phyloP scores from a whole-genome alignment of 2,113 vertebrate genomes.

The Emydocephalus ijimae region DNA sequence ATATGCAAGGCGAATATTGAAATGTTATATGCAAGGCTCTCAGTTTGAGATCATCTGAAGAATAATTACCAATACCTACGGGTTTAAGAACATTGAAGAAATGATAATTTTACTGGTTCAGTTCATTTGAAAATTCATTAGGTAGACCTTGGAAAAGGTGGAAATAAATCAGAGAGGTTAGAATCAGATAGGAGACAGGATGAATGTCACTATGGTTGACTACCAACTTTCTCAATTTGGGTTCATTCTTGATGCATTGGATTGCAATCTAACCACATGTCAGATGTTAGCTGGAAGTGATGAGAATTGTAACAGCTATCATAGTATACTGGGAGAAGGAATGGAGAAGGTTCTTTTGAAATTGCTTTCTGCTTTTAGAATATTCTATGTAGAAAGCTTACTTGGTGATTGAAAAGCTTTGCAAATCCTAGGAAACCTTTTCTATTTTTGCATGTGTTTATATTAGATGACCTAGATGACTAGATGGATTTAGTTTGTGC shows the following conservation, averaged over 20 bases:
- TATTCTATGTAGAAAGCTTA: neutral
- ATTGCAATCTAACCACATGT: neutral
- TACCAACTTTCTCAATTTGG: neutral
- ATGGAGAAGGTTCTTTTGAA: neutral
- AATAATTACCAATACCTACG: neutral
- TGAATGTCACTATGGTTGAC: neutral
- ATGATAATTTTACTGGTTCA: neutral
- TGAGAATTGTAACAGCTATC: neutral
- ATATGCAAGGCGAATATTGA: neutral
- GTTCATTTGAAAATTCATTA: neutral
- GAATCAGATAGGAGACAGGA: neutral
- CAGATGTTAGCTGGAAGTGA: neutral
- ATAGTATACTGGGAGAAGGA: neutral
- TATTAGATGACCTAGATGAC: neutral
- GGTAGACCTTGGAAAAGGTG: neutral
- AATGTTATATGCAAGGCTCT: neutral
- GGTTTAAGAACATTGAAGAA: neutral
- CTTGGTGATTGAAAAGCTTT: neutral
- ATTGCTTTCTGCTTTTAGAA: neutral
- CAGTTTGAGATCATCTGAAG: neutral
- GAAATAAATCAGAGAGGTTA: neutral
- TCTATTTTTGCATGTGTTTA: neutral
- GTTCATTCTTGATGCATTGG: neutral
- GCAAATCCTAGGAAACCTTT: neutral
- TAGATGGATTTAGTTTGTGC: neutral